Evolutionary conservation across 2,797 vertebrate genomes (phyloP), one percentile per base, ranked within the genome.

Genomic region (Astyanax mexicanus): DNA sequence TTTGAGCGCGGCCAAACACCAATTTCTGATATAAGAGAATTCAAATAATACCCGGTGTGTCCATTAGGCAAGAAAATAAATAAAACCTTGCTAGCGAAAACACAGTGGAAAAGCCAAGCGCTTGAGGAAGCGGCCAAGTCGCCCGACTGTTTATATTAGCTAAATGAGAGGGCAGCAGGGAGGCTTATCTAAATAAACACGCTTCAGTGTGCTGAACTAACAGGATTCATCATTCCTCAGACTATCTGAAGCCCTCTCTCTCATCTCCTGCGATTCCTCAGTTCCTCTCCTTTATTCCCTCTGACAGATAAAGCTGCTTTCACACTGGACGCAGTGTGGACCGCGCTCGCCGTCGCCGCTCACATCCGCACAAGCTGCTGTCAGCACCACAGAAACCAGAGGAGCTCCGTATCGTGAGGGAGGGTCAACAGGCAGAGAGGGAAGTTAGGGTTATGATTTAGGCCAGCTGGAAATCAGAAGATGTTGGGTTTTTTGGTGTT

Each of bases 141-240:
- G 32, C 25, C 29, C 35, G 13, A 52, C 69, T 68, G 64, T 73
- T 55, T 73, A 57, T 35, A 65, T 52, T 44, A 10, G 2, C 65
- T 35, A 66, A 72, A 78, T 60, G 62, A 72, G 52, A 78, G 69
- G 52, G 69, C 61, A 47, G 55, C 62, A 19, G 44, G 54, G 52
- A 47, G n/a, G 42, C 70, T 60, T 60, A 52, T 91, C 89, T 86
- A 88, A 81, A 81, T 73, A 72, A 81, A 77, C 75, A 67, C 8
- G 11, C 47, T 72, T 72, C 64, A 19, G 54, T 49, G 11, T 23
- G 9, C 13, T 37, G 62, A 44, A 32, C 69, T 72, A 35, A 67
- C 61, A 72, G 72, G 64, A 49, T 67, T 58, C 65, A 25, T 38
- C 29, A 29, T 65, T 61, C 47, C 35, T 37, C 17, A 45, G 17